Evolutionary conservation across 2,888 invertebrate genomes (phyloP).

Genomic region (Drosophila koepferae): DNA sequence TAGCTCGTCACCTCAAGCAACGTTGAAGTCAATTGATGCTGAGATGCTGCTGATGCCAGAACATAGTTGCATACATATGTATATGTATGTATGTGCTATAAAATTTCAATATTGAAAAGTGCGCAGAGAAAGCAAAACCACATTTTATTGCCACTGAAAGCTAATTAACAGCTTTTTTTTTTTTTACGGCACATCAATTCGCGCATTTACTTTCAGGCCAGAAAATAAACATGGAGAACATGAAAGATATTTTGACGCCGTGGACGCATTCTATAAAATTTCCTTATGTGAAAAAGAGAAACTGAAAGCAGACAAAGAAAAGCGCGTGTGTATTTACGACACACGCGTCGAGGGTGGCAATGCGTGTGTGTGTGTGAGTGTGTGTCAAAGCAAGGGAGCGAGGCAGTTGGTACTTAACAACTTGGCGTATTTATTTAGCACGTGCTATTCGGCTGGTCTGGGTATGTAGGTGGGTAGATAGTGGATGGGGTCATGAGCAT

Average conservation of each 20-base stretch:
- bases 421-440: slow-evolving; percentile 73
- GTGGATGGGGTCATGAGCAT: slow-evolving; percentile 13
- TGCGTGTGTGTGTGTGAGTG: background rate
- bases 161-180: slow-evolving; percentile 58
- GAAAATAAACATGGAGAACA: slow-evolving; percentile 58
- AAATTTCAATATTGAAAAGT: slow-evolving; percentile 46
- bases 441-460: slow-evolving; percentile 47
- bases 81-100: slow-evolving; percentile 23
- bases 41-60: slow-evolving; percentile 10
- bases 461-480: background rate
- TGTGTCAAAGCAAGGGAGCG: background rate
- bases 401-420: slow-evolving; percentile 62
- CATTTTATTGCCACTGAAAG: slow-evolving; percentile 46
- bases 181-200: slow-evolving; percentile 48
- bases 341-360: slow-evolving; percentile 27
- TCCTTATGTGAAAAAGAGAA: slow-evolving; percentile 38
- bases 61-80: background rate
- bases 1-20: slow-evolving; percentile 46
- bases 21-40: slow-evolving; percentile 54
- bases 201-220: slow-evolving; percentile 55
- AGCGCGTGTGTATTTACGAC: slow-evolving; percentile 55
- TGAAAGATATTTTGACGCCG: slow-evolving; percentile 42
- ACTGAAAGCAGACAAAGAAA: slow-evolving; percentile 10
- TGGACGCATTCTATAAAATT: slow-evolving; percentile 36
- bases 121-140: slow-evolving; percentile 39